Conservation (phyloP, 1,140 invertebrate species). For the Rhopalosiphum maidis region DNA sequence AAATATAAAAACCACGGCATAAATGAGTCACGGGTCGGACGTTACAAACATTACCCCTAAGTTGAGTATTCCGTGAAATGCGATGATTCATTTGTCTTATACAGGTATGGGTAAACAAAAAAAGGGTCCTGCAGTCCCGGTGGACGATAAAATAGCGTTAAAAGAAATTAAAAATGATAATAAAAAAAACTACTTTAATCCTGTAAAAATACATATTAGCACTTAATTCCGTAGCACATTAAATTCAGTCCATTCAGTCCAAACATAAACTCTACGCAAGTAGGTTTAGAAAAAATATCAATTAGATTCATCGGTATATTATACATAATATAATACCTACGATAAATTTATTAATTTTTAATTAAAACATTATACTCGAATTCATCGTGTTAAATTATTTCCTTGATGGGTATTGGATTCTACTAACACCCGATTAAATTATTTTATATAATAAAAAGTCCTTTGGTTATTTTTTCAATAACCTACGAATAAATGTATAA, state of each 20-base stretch:
- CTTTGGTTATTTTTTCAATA: conserved; percentile 1
- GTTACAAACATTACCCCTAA: conserved; percentile 36
- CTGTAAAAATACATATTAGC: not conserved
- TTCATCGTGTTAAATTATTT: not conserved
- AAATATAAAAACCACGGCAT: not conserved
- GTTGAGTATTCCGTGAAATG: conserved; percentile 19
- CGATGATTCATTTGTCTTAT: conserved; percentile 41
- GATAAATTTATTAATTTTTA: conserved; percentile 20
- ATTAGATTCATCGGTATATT: not conserved
- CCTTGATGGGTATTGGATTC: not conserved
- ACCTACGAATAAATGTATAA: not conserved
- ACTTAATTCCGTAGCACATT: not conserved
- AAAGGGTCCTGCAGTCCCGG: not conserved
- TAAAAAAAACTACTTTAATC: not conserved
- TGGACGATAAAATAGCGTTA: not conserved
- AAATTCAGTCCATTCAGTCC: not conserved
- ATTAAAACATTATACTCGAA: conserved; percentile 16
- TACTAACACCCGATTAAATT: not conserved
- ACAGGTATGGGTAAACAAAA: not conserved
- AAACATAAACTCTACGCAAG: not conserved
- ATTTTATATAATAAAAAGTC: not conserved
- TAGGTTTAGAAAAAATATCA: not conserved
- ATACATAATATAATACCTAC: no score
- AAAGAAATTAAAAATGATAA: not conserved
- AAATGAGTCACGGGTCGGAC: not conserved